A percentile compares a stretch with the other conserved stretches of the same genome.
These are phyloP conservation scores for Bucorvus abyssinicus DNA, from an alignment of 2,797 vertebrate genomes.

Conservation along the genomic window DNA sequence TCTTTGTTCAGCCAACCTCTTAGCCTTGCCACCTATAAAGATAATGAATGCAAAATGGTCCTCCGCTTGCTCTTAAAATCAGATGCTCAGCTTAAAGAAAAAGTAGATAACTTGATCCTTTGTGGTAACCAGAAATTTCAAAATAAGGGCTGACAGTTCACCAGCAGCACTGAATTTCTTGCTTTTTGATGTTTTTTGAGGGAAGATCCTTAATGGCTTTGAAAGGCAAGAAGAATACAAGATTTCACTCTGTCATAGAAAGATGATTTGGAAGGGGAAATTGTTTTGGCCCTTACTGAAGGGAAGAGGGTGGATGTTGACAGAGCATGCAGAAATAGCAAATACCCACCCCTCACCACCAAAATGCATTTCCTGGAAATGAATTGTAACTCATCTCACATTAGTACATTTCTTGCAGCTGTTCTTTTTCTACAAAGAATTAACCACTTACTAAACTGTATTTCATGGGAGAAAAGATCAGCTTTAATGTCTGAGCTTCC, in stretches of 20 bases:
- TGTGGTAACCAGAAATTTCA: constrained; percentile 20
- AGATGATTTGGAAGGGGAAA: background rate
- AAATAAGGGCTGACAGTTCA: constrained; percentile 8
- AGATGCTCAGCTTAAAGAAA: constrained; percentile 63
- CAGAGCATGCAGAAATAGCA: background rate
- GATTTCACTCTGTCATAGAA: background rate
- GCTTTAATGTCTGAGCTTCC: background rate
- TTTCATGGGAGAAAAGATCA: background rate
- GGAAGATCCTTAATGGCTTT: background rate
- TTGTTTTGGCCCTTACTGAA: background rate
- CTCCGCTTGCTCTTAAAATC: constrained; percentile 66
- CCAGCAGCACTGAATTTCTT: background rate
- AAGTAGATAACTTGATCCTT: constrained; percentile 43
- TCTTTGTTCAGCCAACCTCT: constrained; percentile 77
- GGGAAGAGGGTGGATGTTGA: background rate
- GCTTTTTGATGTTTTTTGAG: background rate
- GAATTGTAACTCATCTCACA: background rate
- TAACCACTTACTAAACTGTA: background rate
- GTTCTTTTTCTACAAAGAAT: background rate
- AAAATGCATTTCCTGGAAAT: background rate
- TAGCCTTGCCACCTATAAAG: constrained; percentile 76
- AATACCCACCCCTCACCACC: background rate
- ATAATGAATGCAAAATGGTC: constrained; percentile 72
- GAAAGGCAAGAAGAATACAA: background rate
- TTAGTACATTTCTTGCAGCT: background rate